Percentiles rank a stretch among this genome's conserved stretches.
Evolutionary conservation across 2,113 vertebrate species (phyloP).

Genomic region (Seriola dumerili): DNA sequence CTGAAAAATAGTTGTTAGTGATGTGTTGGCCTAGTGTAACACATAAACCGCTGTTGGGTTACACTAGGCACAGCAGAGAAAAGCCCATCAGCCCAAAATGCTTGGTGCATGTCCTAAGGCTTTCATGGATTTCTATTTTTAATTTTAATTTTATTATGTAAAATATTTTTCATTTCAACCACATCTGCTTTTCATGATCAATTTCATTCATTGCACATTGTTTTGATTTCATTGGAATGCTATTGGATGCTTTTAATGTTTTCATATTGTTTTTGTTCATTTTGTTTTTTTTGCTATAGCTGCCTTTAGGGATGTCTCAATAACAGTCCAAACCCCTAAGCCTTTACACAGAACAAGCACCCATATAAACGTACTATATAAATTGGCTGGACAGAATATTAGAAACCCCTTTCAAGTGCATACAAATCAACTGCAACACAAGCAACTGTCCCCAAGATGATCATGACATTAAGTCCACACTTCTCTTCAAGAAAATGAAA

Average conservation of each 20-base stretch:
- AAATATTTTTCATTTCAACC: constrained; percentile 23
- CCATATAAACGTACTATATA: not conserved
- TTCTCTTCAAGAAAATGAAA: not conserved
- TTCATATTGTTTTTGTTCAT: not conserved
- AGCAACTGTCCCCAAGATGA: not conserved
- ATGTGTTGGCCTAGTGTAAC: not conserved
- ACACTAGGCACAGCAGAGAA: not conserved
- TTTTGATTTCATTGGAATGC: constrained; percentile 41
- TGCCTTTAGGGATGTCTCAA: constrained; percentile 12
- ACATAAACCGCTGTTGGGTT: not conserved
- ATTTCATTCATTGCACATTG: constrained; percentile 30
- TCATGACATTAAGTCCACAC: not conserved
- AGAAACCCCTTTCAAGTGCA: not conserved
- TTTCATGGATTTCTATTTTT: not conserved
- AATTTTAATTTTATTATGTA: not conserved
- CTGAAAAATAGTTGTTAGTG: not conserved
- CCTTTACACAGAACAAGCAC: not conserved
- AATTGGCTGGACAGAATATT: not conserved
- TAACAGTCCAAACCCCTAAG: not conserved
- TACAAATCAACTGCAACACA: not conserved
- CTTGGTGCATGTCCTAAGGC: not conserved
- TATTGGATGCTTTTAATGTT: constrained; percentile 21
- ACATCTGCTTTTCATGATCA: constrained; percentile 42
- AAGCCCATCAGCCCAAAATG: not conserved
- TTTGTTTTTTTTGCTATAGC: not conserved